Conservation (phyloP, 2,888 invertebrate genomes). For the Beris chalybata region DNA sequence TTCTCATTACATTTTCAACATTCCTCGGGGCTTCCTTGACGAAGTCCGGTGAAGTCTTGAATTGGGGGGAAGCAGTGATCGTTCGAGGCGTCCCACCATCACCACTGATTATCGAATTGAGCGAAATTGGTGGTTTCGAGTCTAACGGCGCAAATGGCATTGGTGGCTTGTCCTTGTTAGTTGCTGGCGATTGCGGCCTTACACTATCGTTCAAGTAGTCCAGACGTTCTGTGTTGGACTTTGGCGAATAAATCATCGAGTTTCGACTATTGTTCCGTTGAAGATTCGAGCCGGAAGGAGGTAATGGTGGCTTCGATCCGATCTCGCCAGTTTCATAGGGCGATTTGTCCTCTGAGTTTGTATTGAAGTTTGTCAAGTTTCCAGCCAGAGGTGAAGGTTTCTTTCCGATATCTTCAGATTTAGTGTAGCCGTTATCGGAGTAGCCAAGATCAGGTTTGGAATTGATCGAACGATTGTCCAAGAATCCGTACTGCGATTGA, state of each 20-base stretch:
- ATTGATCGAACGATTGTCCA: conserved; percentile 27
- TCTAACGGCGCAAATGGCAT: conserved; percentile 7
- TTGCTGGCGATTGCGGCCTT: background rate
- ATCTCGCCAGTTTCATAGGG: background rate
- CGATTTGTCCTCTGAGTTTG: background rate
- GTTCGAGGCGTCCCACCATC: background rate
- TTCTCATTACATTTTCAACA: conserved; percentile 7
- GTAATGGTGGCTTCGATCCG: background rate
- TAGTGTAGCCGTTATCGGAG: conserved; percentile 10
- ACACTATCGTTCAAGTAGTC: conserved; percentile 4
- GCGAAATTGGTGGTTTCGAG: conserved; percentile 18
- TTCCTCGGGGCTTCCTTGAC: conserved; percentile 13
- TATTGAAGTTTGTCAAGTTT: conserved; percentile 3
- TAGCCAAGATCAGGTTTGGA: conserved; percentile 4
- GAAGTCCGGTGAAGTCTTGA: conserved; percentile 22
- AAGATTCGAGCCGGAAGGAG: background rate
- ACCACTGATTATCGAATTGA: conserved; percentile 3
- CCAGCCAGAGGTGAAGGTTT: background rate
- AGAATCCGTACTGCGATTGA: conserved; percentile 35
- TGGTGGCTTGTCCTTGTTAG: background rate
- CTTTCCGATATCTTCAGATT: conserved; percentile 7
- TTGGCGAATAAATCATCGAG: background rate
- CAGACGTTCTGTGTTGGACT: background rate
- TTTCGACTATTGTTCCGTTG: conserved; percentile 6
- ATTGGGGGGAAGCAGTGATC: background rate